These are phyloP conservation scores for Ceyx margarethae DNA, from an alignment of 2,113 vertebrate genomes.

Conservation along the genomic window DNA sequence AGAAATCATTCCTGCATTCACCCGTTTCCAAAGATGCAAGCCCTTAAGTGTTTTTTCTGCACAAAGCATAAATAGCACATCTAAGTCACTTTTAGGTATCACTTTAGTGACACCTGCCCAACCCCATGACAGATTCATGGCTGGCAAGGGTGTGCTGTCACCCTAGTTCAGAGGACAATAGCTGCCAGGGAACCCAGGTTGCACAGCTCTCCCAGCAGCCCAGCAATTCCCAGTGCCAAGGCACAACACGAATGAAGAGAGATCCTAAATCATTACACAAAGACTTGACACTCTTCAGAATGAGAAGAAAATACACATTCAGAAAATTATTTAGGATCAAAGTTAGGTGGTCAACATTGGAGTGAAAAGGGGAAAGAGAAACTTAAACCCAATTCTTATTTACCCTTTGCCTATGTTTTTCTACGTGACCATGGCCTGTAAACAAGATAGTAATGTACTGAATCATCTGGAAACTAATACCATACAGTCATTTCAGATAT, in stretches of 20 bases:
- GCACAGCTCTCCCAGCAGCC: background rate
- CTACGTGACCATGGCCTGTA: background rate
- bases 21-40: background rate
- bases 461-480: background rate
- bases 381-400: background rate
- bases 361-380: background rate
- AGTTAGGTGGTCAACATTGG: background rate
- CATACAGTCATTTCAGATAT: background rate
- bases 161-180: accelerated
- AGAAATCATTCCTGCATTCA: accelerated
- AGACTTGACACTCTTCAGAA: accelerated
- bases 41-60: background rate
- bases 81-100: background rate
- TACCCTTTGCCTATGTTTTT: background rate
- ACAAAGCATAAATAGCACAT: background rate
- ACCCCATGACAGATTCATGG: accelerated
- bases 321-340: background rate
- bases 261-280: background rate
- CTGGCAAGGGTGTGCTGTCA: background rate
- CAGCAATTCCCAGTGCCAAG: background rate
- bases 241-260: accelerated
- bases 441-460: background rate
- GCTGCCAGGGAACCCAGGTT: background rate
- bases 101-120: background rate
- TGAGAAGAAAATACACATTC: background rate